Evolutionary conservation across 2,113 vertebrate species (phyloP), one percentile per base, ranked within the genome.

Genomic region (Rhinoderma darwinii): DNA sequence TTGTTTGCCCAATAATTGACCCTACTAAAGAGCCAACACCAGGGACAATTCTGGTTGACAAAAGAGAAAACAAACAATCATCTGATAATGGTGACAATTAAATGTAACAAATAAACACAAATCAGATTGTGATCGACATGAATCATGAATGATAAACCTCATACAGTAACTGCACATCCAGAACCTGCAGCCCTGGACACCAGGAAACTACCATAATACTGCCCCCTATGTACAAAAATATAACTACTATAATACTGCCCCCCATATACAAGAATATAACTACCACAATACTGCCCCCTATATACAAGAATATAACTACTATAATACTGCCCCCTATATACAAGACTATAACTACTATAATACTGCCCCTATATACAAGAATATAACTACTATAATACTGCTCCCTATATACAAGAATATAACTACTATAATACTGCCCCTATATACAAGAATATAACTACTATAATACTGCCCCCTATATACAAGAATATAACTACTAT

Each of bases 191-290:
- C n/a, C n/a, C n/a, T n/a, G n/a, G n/a, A n/a, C n/a, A n/a, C n/a
- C n/a, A n/a, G n/a, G n/a, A n/a, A 59, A 9, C 22, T 59, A 59
- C 54, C n/a, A 59, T 59, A 59, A 59, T 59, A 59, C 54, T 59
- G 54, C 54, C n/a, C n/a, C 54, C 54, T 59, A 59, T 59, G 20
- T 59, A 59, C 20, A 59, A 59, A 5, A 59, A 59, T 59, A 59
- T 59, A 59, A 59, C 54, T 59, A 59, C 54, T 59, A 59, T 59
- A 59, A 59, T 59, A 59, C 54, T 59, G 54, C 54, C n/a, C 54
- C n/a, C 54, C n/a, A 59, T 59, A 10, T 59, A 59, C 54, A 59
- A 59, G 54, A 59, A 59, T 59, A 59, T 59, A 59, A 59, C 54
- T 59, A 59, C 54, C n/a, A 59, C n/a, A 59, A 59, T 59, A 59